A percentile compares a stretch with the other conserved stretches of the same genome.
Conservation (phyloP, 2,797 vertebrate species). For the Tapera naevia region DNA sequence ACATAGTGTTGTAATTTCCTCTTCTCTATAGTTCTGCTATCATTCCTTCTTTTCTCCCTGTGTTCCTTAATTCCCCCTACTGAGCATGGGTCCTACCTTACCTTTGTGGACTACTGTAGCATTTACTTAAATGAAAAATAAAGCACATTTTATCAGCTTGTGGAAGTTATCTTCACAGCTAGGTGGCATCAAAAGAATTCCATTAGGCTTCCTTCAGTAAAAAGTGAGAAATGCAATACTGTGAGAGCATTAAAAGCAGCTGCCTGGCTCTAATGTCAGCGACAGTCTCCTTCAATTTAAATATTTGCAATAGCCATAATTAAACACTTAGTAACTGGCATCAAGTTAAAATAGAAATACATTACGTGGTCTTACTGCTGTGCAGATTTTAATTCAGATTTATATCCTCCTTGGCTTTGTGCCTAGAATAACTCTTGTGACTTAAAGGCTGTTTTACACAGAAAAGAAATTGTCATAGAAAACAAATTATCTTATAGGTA, state of each 20-base stretch:
- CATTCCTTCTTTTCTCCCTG: neutral
- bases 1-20: neutral
- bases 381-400: conserved; percentile 42
- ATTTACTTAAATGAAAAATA: neutral
- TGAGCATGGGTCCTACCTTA: neutral
- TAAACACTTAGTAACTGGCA: conserved; percentile 48
- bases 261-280: neutral
- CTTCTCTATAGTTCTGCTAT: neutral
- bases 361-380: neutral
- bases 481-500: neutral
- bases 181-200: conserved; percentile 68
- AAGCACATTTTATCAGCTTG: neutral
- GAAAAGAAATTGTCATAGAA: neutral
- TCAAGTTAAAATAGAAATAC: conserved; percentile 24
- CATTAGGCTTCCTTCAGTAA: neutral
- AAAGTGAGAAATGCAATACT: neutral
- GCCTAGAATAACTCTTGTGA: conserved; percentile 22
- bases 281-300: conserved; percentile 31
- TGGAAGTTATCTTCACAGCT: conserved; percentile 56
- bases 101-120: neutral
- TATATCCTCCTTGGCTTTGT: conserved; percentile 28
- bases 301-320: conserved; percentile 53
- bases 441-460: conserved; percentile 11
- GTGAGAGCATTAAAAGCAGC: conserved; percentile 3
- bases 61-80: neutral